A percentile compares a stretch with the other conserved stretches of the same genome.
Conservation (phyloP, 2,888 invertebrate species). For the Nemoura dubitans region DNA sequence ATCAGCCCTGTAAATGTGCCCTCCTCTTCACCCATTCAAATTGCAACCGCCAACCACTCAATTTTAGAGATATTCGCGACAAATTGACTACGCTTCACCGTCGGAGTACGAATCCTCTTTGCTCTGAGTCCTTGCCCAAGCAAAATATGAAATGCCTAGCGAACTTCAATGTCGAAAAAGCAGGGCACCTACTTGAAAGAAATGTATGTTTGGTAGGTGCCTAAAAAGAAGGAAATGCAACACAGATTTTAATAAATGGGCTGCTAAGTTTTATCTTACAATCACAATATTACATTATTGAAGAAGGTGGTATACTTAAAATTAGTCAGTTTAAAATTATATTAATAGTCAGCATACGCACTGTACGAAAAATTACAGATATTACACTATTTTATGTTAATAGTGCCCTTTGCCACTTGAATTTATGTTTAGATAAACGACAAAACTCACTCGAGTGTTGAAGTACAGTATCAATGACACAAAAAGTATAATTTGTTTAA, state of each 20-base stretch:
- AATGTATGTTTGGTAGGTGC: no score
- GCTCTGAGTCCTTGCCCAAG: no score
- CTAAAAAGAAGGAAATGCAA: not conserved
- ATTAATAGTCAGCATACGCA: not conserved
- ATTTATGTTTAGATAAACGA: not conserved
- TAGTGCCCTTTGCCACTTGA: not conserved
- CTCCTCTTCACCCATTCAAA: no score
- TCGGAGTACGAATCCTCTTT: no score
- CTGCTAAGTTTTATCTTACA: not conserved
- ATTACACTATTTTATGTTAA: not conserved
- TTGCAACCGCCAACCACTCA: no score
- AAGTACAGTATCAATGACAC: not conserved
- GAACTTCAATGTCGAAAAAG: no score
- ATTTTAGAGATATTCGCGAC: no score
- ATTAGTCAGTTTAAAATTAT: not conserved
- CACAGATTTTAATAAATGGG: not conserved
- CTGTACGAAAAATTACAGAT: not conserved
- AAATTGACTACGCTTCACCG: no score
- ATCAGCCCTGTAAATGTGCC: no score
- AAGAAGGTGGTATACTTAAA: not conserved
- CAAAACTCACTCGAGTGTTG: not conserved
- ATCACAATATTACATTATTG: not conserved
- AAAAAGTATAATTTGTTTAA: not conserved
- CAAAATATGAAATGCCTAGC: no score
- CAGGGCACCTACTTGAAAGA: no score